Conservation (phyloP, 35 echinoderm and acorn worm genomes). For the Apostichopus japonicus region DNA sequence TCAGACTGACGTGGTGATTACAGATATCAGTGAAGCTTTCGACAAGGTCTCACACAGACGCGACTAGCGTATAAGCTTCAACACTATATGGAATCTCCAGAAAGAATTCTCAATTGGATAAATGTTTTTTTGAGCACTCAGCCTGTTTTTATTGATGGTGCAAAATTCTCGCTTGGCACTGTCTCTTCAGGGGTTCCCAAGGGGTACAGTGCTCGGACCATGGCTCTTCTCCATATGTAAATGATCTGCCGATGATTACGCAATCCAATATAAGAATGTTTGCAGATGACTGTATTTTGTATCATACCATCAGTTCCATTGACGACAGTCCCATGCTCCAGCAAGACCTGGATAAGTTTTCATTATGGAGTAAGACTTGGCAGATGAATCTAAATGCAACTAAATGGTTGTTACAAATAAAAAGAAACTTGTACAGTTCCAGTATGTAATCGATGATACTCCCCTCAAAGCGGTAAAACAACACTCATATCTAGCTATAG, state of each 20-base stretch:
- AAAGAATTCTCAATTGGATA: conserved; percentile 49
- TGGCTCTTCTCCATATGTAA: background rate
- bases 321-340: background rate
- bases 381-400: conserved; percentile 9
- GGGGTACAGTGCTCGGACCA: conserved; percentile 31
- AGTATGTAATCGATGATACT: background rate
- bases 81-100: conserved; percentile 57
- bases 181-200: conserved; percentile 33
- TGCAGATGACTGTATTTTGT: conserved; percentile 58
- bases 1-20: conserved; percentile 55
- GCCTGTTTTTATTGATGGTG: conserved; percentile 35
- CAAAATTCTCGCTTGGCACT: background rate
- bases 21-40: conserved; percentile 57
- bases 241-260: conserved; percentile 26
- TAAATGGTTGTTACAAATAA: background rate
- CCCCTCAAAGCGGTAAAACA: background rate
- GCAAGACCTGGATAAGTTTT: conserved; percentile 1
- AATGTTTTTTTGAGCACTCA: conserved; percentile 15
- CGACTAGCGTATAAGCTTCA: conserved; percentile 20
- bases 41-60: conserved; percentile 36
- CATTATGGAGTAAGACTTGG: conserved; percentile 4
- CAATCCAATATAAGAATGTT: conserved; percentile 21
- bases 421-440: background rate
- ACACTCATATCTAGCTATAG: conserved; percentile 54
- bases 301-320: background rate